Conservation (phyloP, 2,113 vertebrate genomes). For the Orthonyx spaldingii region DNA sequence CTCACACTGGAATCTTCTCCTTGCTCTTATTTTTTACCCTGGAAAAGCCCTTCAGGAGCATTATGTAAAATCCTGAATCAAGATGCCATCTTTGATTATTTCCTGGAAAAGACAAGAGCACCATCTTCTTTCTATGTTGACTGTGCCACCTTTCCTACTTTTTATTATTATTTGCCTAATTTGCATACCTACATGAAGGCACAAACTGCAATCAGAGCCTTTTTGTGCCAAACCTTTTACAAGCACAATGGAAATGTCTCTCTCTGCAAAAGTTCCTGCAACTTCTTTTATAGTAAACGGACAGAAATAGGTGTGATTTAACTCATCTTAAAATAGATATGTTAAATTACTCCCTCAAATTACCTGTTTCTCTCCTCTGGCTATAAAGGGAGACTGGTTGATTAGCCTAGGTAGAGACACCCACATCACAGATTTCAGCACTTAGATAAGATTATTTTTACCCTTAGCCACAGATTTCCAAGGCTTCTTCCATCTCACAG, state of each 20-base stretch:
- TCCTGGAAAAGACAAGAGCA: neutral
- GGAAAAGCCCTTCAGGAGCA: neutral
- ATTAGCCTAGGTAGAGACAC: neutral
- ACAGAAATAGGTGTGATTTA: neutral
- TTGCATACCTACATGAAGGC: neutral
- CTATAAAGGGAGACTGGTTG: neutral
- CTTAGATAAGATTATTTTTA: neutral
- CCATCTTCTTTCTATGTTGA: neutral
- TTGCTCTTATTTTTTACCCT: neutral
- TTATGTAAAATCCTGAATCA: neutral
- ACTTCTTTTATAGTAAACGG: neutral
- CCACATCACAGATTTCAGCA: neutral
- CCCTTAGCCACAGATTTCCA: neutral
- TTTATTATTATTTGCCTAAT: neutral
- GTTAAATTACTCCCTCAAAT: constrained; percentile 20
- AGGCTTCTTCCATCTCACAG: neutral
- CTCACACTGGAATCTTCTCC: neutral
- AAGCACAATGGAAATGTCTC: neutral
- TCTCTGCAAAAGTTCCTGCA: neutral
- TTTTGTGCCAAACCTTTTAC: neutral
- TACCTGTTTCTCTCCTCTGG: constrained; percentile 13
- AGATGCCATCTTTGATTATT: neutral
- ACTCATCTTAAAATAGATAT: constrained; percentile 3
- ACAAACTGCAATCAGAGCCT: neutral
- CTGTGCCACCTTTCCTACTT: neutral